Evolutionary conservation across 2,113 vertebrate genomes (phyloP), one percentile per base, ranked within the genome.

Genomic region (Grallaria varia): DNA sequence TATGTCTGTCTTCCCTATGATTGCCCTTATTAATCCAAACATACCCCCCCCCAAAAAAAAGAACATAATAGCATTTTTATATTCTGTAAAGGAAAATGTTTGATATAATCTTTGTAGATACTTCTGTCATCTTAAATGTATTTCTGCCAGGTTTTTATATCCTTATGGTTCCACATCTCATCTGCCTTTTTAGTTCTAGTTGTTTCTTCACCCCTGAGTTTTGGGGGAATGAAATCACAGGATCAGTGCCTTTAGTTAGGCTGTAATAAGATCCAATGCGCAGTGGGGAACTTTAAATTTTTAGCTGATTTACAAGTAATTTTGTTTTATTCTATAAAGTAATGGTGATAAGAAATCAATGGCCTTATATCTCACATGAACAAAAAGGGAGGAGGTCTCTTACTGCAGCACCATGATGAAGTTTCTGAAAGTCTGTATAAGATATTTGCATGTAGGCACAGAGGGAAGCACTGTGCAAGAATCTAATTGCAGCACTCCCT

Each of bases 401-500:
- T 68, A 50, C 15, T 93, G 74, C 75, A 93, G 39, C 62, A 91
- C 47, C 31, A 53, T 6, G 7, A n/a, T 19, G 82, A 86, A 75
- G 73, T 91, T 93, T 95, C 89, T 83, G 67, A 64, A 90, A 96
- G 91, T 75, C 84, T 24, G 1, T 81, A 10, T 80, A 77, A 92
- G 22, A 92, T 84, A 79, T 87, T 97, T 97, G 84, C 56, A 67
- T 89, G 31, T 73, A 82, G 91, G 69, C 97, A 73, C 81, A 95
- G 94, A 94, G 93, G 94, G 95, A 97, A 91, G 92, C 39, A 74
- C 81, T 50, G 58, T 55, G 89, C 86, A 96, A 95, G 90, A 68
- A 71, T 91, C 95, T 96, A 96, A 97, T 97, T 96, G 87, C 76
- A 93, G 39, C 90, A 72, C 91, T 98, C 91, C 95, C 96, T 95